Evolutionary conservation across 2,888 invertebrate genomes (phyloP).

Genomic region (Napeogenes inachia): DNA sequence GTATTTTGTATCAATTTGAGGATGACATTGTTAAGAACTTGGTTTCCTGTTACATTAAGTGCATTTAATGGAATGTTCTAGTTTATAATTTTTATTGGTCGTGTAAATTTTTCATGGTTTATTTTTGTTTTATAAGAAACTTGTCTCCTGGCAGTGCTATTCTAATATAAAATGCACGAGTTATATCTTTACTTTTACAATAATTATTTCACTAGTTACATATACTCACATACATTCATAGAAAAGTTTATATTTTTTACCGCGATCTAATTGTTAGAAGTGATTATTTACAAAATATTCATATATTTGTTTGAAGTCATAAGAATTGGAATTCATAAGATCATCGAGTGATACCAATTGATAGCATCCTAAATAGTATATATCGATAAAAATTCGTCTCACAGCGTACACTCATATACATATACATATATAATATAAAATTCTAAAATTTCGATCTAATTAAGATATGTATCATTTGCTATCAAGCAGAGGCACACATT

Average conservation of each 20-base stretch:
- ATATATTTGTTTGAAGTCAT: constrained; percentile 71
- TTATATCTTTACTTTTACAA: constrained; percentile 12
- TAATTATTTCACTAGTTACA: constrained; percentile 15
- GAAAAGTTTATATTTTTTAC: constrained; percentile 52
- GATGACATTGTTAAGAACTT: no score
- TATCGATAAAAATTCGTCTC: constrained; percentile 67
- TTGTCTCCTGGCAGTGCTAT: constrained; percentile 25
- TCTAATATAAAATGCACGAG: constrained; percentile 15
- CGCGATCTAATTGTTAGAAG: constrained; percentile 59
- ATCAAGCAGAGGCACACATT: constrained; percentile 76
- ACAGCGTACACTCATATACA: constrained; percentile 57
- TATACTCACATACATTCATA: constrained; percentile 43
- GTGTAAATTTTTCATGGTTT: constrained; percentile 2
- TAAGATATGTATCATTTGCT: constrained; percentile 72
- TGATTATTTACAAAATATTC: constrained; percentile 68
- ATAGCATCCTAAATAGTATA: constrained; percentile 69
- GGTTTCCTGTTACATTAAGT: no score
- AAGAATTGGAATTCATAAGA: constrained; percentile 76
- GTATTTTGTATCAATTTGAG: no score
- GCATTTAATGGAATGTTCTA: background rate
- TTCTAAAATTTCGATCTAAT: constrained; percentile 67
- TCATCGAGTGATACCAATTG: constrained; percentile 66
- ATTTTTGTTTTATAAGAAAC: constrained; percentile 3
- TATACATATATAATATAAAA: constrained; percentile 54
- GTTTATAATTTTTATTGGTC: background rate